Evolutionary conservation across 2,113 vertebrate species (phyloP).

Genomic region (Halichoeres trimaculatus): DNA sequence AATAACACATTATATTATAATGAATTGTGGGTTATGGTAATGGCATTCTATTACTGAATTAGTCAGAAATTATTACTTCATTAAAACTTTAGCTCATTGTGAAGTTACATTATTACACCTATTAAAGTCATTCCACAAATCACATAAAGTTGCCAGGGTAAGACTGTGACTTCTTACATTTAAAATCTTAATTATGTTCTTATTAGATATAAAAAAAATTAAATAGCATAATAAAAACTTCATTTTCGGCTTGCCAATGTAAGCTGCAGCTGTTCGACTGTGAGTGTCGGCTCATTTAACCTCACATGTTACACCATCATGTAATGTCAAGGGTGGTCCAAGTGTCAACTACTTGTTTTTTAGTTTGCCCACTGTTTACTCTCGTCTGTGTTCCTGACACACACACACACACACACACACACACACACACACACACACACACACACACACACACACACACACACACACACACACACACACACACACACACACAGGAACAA

Average conservation of each 20-base stretch:
- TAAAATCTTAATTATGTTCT: background rate
- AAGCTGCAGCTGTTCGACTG: background rate
- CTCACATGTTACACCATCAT: background rate
- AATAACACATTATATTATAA: background rate
- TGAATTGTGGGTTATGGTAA: conserved; percentile 7
- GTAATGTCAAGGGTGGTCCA: background rate
- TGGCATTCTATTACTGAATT: background rate
- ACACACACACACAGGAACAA: background rate
- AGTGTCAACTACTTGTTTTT: conserved; percentile 1
- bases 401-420: background rate
- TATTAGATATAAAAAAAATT: background rate
- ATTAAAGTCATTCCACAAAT: conserved; percentile 7
- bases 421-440: background rate
- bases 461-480: background rate
- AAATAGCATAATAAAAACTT: conserved; percentile 3
- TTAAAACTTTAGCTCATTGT: conserved; percentile 7
- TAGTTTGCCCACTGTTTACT: background rate
- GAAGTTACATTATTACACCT: conserved; percentile 4
- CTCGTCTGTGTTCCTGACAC: background rate
- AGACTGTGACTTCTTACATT: background rate
- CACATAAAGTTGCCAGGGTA: background rate
- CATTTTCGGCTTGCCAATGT: background rate
- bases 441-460: background rate
- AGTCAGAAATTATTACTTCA: conserved; percentile 1
- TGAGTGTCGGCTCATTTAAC: background rate